These are phyloP conservation scores for Phortica okadai DNA, from an alignment of 2,888 invertebrate genomes.

Conservation along the genomic window DNA sequence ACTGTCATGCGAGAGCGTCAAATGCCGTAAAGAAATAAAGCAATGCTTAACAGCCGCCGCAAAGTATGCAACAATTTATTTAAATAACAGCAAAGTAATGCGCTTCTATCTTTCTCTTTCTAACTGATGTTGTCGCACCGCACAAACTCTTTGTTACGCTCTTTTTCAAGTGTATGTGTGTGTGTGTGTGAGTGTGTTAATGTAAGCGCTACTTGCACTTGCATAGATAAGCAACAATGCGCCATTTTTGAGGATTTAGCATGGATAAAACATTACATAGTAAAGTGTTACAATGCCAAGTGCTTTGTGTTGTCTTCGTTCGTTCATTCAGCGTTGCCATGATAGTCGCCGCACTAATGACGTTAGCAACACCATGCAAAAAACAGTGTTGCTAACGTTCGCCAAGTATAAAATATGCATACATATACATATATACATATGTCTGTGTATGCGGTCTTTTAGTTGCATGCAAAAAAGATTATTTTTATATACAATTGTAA, in stretches of 20 bases:
- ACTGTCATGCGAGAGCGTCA: neutral
- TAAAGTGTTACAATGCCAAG: constrained; percentile 25
- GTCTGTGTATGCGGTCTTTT: too few species aligned
- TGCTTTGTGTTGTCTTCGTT: constrained; percentile 23
- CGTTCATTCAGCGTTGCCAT: neutral
- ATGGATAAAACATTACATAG: constrained; percentile 15
- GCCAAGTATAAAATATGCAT: constrained; percentile 12
- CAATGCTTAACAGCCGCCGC: constrained; percentile 59
- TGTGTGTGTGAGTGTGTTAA: constrained; percentile 39
- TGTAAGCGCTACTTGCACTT: constrained; percentile 56
- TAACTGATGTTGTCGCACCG: constrained; percentile 50
- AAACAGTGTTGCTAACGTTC: constrained; percentile 25
- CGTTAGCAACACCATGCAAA: constrained; percentile 43
- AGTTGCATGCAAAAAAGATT: too few species aligned
- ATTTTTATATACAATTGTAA: constrained; percentile 9
- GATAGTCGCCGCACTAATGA: constrained; percentile 18
- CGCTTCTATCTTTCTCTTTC: constrained; percentile 40
- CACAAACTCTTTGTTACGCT: constrained; percentile 53
- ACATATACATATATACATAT: neutral
- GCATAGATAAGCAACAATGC: constrained; percentile 44
- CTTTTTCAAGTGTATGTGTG: constrained; percentile 32
- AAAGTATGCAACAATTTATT: constrained; percentile 74
- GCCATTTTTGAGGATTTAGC: constrained; percentile 33
- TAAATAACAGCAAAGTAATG: constrained; percentile 44
- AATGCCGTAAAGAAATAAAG: constrained; percentile 22